These are phyloP conservation scores for Drosophila lacicola DNA, from an alignment of 2,888 invertebrate genomes.

Conservation along the genomic window DNA sequence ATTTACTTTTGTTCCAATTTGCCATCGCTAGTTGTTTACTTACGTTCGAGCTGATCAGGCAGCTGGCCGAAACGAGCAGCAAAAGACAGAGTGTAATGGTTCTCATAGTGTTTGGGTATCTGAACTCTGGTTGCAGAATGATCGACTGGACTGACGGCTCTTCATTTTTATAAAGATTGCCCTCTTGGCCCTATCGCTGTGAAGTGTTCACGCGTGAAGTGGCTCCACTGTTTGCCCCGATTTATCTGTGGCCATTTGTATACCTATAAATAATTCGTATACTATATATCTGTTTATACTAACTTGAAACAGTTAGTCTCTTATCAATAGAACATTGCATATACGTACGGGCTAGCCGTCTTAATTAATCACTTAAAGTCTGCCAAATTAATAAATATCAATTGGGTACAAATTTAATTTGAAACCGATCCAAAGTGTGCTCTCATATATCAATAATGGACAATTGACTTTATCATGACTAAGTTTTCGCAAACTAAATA, in stretches of 20 bases:
- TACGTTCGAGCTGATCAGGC: slow-evolving; percentile 54
- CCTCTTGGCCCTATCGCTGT: slow-evolving; percentile 14
- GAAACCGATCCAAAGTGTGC: slow-evolving; percentile 14
- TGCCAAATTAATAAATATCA: slow-evolving; percentile 4
- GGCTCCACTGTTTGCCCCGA: neutral
- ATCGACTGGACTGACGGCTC: neutral
- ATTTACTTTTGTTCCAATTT: neutral
- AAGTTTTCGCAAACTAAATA: neutral
- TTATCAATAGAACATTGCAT: slow-evolving; percentile 19
- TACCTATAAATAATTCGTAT: slow-evolving; percentile 1
- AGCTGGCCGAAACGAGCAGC: slow-evolving; percentile 49
- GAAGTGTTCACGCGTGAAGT: slow-evolving; percentile 14
- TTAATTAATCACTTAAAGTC: slow-evolving; percentile 35
- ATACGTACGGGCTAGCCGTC: too few relatives aligned
- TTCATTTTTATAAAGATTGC: slow-evolving; percentile 35
- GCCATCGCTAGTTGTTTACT: slow-evolving; percentile 30
- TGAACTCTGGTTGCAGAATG: slow-evolving; percentile 17
- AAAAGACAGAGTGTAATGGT: slow-evolving; percentile 49
- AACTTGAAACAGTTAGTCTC: neutral
- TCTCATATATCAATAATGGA: slow-evolving; percentile 26
- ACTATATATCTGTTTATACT: slow-evolving; percentile 3
- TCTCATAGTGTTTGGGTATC: slow-evolving; percentile 50
- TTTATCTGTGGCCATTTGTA: slow-evolving; percentile 15
- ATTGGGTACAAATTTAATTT: slow-evolving; percentile 26
- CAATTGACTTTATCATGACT: slow-evolving; percentile 33